These are phyloP conservation scores for Anticlea derivata DNA, from an alignment of 2,888 invertebrate genomes.

Conservation along the genomic window DNA sequence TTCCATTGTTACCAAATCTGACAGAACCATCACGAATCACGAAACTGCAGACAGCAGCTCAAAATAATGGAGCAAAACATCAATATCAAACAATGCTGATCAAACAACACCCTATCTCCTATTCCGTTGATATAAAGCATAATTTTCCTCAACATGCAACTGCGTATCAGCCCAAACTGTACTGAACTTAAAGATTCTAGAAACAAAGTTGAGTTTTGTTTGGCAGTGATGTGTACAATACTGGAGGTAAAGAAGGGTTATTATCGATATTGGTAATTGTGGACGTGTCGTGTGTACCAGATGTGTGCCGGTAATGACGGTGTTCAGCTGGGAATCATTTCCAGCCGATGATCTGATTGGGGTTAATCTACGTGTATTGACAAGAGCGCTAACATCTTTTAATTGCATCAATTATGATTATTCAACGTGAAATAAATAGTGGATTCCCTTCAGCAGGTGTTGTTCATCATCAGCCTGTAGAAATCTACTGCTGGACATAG, in stretches of 20 bases:
- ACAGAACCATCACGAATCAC: constrained; percentile 61
- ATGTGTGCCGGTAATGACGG: constrained; percentile 11
- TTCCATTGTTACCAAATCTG: constrained; percentile 64
- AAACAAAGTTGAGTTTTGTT: not conserved
- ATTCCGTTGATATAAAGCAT: constrained; percentile 19
- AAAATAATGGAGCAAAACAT: constrained; percentile 29
- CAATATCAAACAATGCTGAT: constrained; percentile 24
- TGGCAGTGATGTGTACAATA: not conserved
- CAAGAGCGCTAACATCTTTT: not conserved
- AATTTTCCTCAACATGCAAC: constrained; percentile 15
- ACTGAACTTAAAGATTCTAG: not conserved
- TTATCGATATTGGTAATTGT: constrained; percentile 32
- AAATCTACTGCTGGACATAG: too few relatives aligned
- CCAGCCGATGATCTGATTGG: constrained; percentile 17
- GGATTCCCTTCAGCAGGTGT: too few relatives aligned
- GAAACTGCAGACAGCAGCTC: constrained; percentile 42
- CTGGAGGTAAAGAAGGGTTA: constrained; percentile 54
- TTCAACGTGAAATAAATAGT: not conserved
- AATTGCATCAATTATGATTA: not conserved
- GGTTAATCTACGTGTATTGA: constrained; percentile 9
- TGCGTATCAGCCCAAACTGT: constrained; percentile 37
- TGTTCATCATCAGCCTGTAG: too few relatives aligned
- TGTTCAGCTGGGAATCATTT: constrained; percentile 18
- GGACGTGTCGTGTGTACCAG: constrained; percentile 17
- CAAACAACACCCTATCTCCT: constrained; percentile 6